Base-by-base conservation (phyloP, 2,113 vertebrate genomes). In the Calidris pygmaea region DNA sequence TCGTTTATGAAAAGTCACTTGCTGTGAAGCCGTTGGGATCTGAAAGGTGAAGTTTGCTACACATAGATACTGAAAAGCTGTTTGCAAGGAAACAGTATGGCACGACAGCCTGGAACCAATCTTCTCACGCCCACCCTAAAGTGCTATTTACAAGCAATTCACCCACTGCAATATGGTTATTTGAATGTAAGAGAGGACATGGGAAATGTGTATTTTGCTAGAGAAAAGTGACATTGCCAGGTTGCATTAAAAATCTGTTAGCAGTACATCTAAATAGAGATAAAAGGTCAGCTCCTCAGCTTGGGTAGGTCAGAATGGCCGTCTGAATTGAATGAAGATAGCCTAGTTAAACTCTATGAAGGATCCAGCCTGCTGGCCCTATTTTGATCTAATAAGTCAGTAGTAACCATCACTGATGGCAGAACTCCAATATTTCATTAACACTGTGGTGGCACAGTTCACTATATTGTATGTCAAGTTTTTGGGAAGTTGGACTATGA, bases 91-190 rank as follows among this genome's bases (percentile, higher is more conserved):
- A 96, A 93, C 94, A 96, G 78, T 84, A 93, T 81, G 94, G 82
- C 82, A 90, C 23, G 35, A 85, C 96, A 93, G 92, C 85, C 92
- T 97, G 96, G 89, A 94, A 93, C 91, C 83, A 89, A 76, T 91
- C 85, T 95, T 95, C 77, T 95, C 89, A 96, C 85, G 1, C 97
- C 96, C 71, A 97, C 96, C 47, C 80, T 48, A 3, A 96, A 93
- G 37, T 92, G 96, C 97, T 97, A 95, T 97, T 97, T 97, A 95
- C 97, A 97, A 97, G 96, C 96, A 97, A 97, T 90, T 97, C 97
- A 87, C 97, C 97, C 97, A 96, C 97, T 83, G 82, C 96, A 97
- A 96, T 97, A 96, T 96, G 96, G 93, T 91, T 97, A 95, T 96
- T 96, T 96, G 79, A 96, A 73, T 83, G 80, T 58, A 91, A 94